Conservation (phyloP, 2,888 invertebrate species). For the Slavum lentiscoides region DNA sequence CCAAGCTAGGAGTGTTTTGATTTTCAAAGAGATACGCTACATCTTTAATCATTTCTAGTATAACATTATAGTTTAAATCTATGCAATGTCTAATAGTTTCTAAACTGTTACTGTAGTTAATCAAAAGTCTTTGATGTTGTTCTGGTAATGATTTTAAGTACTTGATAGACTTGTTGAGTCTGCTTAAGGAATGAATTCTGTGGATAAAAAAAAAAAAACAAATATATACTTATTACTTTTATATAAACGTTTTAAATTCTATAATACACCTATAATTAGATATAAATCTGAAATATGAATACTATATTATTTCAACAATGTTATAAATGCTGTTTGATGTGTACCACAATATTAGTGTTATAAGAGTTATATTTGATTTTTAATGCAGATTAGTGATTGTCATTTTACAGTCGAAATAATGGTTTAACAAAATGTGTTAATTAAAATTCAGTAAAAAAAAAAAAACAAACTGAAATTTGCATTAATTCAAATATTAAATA, state of each 20-base stretch:
- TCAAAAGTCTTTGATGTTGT: slow-evolving; percentile 75
- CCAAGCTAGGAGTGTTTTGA: slow-evolving; percentile 34
- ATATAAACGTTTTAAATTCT: background rate
- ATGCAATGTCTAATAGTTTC: slow-evolving; percentile 76
- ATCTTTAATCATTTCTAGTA: slow-evolving; percentile 75
- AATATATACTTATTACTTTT: slow-evolving; percentile 27
- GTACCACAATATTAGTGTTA: too few species aligned
- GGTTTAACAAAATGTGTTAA: too few species aligned
- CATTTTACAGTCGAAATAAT: too few species aligned
- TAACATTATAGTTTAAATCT: slow-evolving; percentile 68
- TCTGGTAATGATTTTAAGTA: slow-evolving; percentile 74
- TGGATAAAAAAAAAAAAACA: slow-evolving; percentile 57
- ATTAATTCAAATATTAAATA: background rate
- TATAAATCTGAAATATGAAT: too few species aligned
- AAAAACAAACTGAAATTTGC: too few species aligned
- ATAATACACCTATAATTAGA: too few species aligned
- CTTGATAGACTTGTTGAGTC: slow-evolving; percentile 76
- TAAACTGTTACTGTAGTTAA: slow-evolving; percentile 76
- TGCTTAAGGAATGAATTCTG: slow-evolving; percentile 75
- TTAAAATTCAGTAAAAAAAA: background rate
- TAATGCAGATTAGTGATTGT: too few species aligned
- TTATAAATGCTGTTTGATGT: too few species aligned
- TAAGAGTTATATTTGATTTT: too few species aligned
- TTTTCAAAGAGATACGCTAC: slow-evolving; percentile 83
- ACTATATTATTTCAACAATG: too few species aligned